A percentile compares a stretch with the other conserved stretches of the same genome.
Evolutionary conservation across 2,888 invertebrate genomes (phyloP).

Genomic region (Buathra laborator): DNA sequence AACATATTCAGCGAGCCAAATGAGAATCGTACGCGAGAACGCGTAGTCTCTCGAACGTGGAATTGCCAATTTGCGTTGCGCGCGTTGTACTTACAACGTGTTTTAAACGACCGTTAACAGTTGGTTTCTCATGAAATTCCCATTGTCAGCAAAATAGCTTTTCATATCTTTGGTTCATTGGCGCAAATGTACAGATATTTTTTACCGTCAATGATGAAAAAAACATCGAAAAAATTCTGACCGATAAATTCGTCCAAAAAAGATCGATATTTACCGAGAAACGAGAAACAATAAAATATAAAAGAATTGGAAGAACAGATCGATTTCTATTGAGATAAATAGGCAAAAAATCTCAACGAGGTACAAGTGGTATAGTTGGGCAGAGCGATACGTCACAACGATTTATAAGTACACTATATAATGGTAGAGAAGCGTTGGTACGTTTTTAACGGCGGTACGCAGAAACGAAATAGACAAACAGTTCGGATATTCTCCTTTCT

Average conservation of each 20-base stretch:
- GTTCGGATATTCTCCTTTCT: constrained; percentile 60
- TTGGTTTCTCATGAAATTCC: neutral
- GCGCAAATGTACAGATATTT: neutral
- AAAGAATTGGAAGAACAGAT: neutral
- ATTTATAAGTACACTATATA: constrained; percentile 63
- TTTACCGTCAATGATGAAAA: neutral
- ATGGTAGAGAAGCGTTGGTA: constrained; percentile 61
- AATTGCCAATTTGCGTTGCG: constrained; percentile 69
- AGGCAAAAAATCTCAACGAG: constrained; percentile 49
- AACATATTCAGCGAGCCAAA: constrained; percentile 76
- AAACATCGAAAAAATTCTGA: neutral
- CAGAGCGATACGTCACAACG: constrained; percentile 63
- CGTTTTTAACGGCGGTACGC: constrained; percentile 65
- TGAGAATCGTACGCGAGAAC: constrained; percentile 67
- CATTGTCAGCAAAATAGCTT: neutral
- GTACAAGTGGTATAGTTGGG: neutral
- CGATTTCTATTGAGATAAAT: neutral
- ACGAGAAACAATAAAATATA: neutral
- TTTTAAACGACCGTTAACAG: constrained; percentile 24
- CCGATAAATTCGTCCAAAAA: neutral
- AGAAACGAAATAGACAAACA: constrained; percentile 70
- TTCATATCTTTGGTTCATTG: neutral
- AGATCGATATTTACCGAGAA: constrained; percentile 33
- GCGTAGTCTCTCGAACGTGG: constrained; percentile 41
- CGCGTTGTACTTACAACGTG: constrained; percentile 25